These are phyloP conservation scores for Nymphalis polychloros DNA, from an alignment of 2,888 invertebrate genomes.

Conservation along the genomic window DNA sequence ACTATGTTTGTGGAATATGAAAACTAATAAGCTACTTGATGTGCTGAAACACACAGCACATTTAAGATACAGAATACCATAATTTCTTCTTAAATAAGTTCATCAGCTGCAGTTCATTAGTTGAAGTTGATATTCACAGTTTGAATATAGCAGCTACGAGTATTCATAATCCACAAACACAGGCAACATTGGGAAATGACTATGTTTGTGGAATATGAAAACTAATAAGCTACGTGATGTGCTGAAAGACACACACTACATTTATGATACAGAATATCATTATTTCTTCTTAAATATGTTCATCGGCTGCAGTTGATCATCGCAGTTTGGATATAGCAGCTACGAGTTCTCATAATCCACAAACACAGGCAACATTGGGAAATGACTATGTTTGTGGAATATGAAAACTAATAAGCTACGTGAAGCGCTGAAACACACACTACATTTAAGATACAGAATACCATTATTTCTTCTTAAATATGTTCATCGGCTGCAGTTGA, in stretches of 20 bases:
- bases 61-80: too few relatives aligned
- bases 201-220: conserved; percentile 3
- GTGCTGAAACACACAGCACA: too few relatives aligned
- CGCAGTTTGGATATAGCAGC: not conserved
- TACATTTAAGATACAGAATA: too few relatives aligned
- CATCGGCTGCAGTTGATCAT: not conserved
- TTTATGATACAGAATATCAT: too few relatives aligned
- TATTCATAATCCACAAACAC: conserved; percentile 16
- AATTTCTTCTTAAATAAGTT: too few relatives aligned
- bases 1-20: not conserved
- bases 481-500: too few relatives aligned
- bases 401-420: not conserved
- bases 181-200: not conserved
- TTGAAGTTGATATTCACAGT: not conserved
- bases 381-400: conserved; percentile 11
- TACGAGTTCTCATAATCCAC: conserved; percentile 3
- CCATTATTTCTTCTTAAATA: too few relatives aligned
- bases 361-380: not conserved
- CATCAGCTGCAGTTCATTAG: too few relatives aligned
- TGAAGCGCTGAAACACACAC: too few relatives aligned
- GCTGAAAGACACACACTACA: not conserved
- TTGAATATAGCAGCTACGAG: not conserved
- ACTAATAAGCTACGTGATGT: not conserved
- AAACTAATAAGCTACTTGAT: not conserved
- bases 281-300: too few relatives aligned